phyloP scores from a whole-genome alignment of 1,140 invertebrate species.

The Drosophila fuyamai region DNA sequence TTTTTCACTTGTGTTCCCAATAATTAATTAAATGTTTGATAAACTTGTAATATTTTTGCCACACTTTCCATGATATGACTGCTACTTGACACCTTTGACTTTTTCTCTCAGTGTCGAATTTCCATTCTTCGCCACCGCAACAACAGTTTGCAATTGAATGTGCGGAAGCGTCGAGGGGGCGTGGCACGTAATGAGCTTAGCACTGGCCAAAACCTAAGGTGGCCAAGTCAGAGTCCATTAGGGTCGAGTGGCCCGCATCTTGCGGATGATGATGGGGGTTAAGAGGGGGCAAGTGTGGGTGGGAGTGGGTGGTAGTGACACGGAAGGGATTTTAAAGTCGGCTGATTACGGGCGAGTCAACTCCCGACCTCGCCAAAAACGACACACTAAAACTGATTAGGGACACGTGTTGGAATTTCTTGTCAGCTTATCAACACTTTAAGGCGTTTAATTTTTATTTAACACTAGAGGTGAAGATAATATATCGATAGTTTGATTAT shows the following conservation, averaged over 20 bases:
- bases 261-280: slow-evolving; percentile 28
- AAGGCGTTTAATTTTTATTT: not conserved
- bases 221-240: slow-evolving; percentile 52
- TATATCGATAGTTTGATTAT: not conserved
- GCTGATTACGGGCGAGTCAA: slow-evolving; percentile 23
- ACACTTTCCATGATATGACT: no score
- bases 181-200: slow-evolving; percentile 64
- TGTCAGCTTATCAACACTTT: slow-evolving; percentile 6
- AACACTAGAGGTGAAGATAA: not conserved
- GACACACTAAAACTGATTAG: slow-evolving; percentile 40
- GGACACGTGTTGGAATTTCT: slow-evolving; percentile 9
- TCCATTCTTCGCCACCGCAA: slow-evolving; percentile 31
- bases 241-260: slow-evolving; percentile 38
- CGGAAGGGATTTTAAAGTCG: slow-evolving; percentile 47
- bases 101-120: slow-evolving; percentile 31
- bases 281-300: not conserved
- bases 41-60: no score
- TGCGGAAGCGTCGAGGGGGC: slow-evolving; percentile 31
- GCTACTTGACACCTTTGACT: no score
- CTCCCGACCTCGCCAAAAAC: slow-evolving; percentile 16
- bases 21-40: no score
- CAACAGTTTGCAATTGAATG: slow-evolving; percentile 64
- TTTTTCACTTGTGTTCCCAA: no score
- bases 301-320: not conserved
- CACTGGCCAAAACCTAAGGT: slow-evolving; percentile 29